phyloP scores from a whole-genome alignment of 2,888 invertebrate species.

The Drosophila paranaensis region DNA sequence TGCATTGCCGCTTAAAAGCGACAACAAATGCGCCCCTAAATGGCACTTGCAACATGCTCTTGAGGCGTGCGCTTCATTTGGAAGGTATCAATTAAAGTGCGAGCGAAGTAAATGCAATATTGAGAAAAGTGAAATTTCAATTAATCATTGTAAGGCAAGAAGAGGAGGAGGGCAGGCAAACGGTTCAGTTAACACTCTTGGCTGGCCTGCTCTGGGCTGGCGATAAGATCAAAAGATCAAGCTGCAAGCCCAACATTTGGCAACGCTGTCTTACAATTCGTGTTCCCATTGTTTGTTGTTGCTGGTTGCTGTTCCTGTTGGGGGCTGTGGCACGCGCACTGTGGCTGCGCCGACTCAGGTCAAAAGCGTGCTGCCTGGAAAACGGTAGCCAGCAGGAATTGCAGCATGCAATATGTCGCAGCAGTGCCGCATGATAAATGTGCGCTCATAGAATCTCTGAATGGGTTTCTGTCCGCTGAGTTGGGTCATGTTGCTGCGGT shows the following conservation, averaged over 20 bases:
- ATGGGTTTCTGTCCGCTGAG: constrained; percentile 6
- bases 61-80: constrained; percentile 49
- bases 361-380: constrained; percentile 72
- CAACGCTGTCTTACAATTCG: constrained; percentile 51
- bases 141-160: constrained; percentile 46
- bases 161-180: background rate
- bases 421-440: constrained; percentile 65
- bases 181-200: constrained; percentile 65
- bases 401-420: constrained; percentile 31
- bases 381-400: constrained; percentile 62
- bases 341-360: constrained; percentile 59
- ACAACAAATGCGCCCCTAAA: constrained; percentile 66
- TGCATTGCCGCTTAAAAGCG: constrained; percentile 52
- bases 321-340: constrained; percentile 64
- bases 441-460: constrained; percentile 35
- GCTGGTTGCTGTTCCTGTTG: constrained; percentile 16
- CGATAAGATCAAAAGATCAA: constrained; percentile 72
- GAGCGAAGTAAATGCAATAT: constrained; percentile 48
- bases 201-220: constrained; percentile 24
- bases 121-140: constrained; percentile 65
- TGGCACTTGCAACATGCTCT: constrained; percentile 67
- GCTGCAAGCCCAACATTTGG: constrained; percentile 63
- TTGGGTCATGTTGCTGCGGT: constrained; percentile 10
- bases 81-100: constrained; percentile 53
- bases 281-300: constrained; percentile 62